Base-by-base conservation (phyloP, 2,888 invertebrate genomes). In the Drosophila paranaensis region DNA sequence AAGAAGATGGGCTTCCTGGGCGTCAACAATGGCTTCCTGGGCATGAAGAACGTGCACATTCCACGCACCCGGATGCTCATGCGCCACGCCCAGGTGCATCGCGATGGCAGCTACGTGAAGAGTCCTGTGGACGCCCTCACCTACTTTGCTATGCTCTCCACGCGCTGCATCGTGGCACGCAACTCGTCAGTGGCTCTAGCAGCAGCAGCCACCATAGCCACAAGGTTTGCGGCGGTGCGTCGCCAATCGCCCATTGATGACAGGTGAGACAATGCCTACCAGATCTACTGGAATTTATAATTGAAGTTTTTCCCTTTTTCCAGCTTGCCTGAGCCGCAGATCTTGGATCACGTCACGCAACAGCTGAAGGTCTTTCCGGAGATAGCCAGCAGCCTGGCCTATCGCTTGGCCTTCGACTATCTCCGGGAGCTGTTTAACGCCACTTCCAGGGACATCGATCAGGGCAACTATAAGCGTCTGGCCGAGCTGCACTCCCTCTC, bases 261-360 rank as follows among this genome's bases (percentile, higher is more conserved):
- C 0, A 94, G 96, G 97, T 97, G 79, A 61, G 70, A 65, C 11
- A 6, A 3, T 6, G 1, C 9, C 16, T 20, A 20, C 30, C 30
- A 6, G 30, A 4, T 30, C 6, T 4, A 30, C 30, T 45, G 3
- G 0, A 11, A 43, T 11, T 9, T 2, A 2, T 25, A 46, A 37
- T 11, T 8, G 9, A 42, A 9, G 30, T 0, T 6, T 10, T 48
- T n/a, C 1, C n/a, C 5, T 20, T 14, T n/a, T 20, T 48, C 77
- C 91, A 78, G 78, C 35, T 93, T 37, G 89, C 95, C 95, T 0
- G 98, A 98, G 92, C 96, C 96, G 0, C 97, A 98, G 93, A 97
- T 99, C 81, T 92, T 99, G 39, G 98, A 99, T 92, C 99, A 97
- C 91, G 95, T 97, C 70, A 98, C 98, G 0, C 99, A 99, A 91